phyloP scores from a whole-genome alignment of 2,113 vertebrate species.

The Indri indri region DNA sequence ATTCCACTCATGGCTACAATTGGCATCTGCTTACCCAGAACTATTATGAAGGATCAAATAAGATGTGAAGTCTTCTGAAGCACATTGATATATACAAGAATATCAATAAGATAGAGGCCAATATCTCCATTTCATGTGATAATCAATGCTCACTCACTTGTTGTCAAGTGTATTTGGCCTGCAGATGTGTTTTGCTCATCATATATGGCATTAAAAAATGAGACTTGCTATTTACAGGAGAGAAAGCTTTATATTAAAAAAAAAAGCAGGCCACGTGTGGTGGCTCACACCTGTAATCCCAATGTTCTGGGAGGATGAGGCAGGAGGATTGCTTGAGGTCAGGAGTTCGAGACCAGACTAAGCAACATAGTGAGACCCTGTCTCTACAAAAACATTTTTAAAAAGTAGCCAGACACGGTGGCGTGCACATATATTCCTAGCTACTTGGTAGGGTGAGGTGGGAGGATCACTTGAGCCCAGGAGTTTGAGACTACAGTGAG shows the following conservation, averaged over 20 bases:
- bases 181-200: neutral
- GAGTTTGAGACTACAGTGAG: too few species aligned
- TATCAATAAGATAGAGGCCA: neutral
- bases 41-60: neutral
- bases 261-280: neutral
- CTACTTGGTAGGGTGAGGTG: too few species aligned
- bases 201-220: neutral
- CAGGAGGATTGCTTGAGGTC: too few species aligned
- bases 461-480: too few species aligned
- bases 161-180: neutral
- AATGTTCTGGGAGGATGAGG: too few species aligned
- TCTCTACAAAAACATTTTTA: too few species aligned
- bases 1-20: neutral
- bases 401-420: too few species aligned
- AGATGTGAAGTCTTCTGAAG: neutral
- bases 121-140: neutral
- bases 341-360: too few species aligned
- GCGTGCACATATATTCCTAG: too few species aligned
- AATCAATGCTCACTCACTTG: neutral
- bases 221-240: neutral
- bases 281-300: too few species aligned
- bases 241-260: neutral
- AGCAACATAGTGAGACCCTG: too few species aligned
- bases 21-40: neutral
- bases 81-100: neutral